Evolutionary conservation across 2,888 invertebrate species (phyloP).

Genomic region (Caenorhabditis doughertyi): DNA sequence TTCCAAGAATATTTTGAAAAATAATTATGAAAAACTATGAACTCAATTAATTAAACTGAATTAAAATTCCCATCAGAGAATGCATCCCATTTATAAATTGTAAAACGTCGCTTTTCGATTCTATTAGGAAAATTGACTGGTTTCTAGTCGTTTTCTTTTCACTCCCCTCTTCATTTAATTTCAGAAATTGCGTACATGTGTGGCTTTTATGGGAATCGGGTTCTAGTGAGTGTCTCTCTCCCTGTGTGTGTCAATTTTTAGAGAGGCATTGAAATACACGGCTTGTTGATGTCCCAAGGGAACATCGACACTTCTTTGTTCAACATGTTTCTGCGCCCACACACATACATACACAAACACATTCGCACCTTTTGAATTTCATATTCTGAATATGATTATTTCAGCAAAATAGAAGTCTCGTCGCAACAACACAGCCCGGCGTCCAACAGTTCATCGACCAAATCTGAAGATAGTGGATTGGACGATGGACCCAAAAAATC

Average conservation of each 20-base stretch:
- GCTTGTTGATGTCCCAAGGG: conserved; percentile 42
- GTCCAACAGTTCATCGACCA: conserved; percentile 70
- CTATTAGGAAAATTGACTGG: conserved; percentile 42
- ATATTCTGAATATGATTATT: conserved; percentile 27
- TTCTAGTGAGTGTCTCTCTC: conserved; percentile 17
- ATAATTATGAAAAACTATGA: too few species aligned
- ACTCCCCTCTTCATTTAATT: conserved; percentile 38
- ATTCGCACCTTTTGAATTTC: conserved; percentile 28
- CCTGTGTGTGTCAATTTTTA: conserved; percentile 42
- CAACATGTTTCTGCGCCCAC: conserved; percentile 51
- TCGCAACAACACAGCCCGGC: conserved; percentile 72
- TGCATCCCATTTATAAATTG: not conserved
- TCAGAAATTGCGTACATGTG: conserved; percentile 57
- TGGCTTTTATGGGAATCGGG: conserved; percentile 54
- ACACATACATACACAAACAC: conserved; percentile 30
- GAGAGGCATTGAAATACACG: conserved; percentile 8
- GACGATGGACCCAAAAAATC: conserved; percentile 68
- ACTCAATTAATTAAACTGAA: too few species aligned
- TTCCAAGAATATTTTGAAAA: not conserved
- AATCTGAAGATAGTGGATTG: conserved; percentile 71
- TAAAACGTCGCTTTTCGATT: conserved; percentile 3
- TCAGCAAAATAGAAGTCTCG: conserved; percentile 65
- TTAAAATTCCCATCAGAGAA: conserved; percentile 18
- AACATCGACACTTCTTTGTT: conserved; percentile 53
- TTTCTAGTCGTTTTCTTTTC: conserved; percentile 9